These are phyloP conservation scores for Rhinella marina DNA, from an alignment of 2,797 vertebrate genomes.

Conservation along the genomic window DNA sequence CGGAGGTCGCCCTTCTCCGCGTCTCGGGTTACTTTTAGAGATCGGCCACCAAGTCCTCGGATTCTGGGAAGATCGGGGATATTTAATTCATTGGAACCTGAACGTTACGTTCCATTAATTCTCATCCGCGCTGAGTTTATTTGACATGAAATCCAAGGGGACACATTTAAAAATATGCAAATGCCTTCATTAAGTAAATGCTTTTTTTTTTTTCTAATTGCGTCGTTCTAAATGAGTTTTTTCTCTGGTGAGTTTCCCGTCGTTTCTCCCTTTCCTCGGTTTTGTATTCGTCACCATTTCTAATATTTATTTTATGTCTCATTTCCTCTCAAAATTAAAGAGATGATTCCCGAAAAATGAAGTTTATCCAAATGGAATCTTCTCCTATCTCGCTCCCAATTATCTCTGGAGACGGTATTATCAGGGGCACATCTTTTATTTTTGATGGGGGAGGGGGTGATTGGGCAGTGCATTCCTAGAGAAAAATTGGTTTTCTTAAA, in stretches of 20 bases:
- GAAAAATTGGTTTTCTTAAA: too few species aligned
- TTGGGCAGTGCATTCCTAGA: too few species aligned
- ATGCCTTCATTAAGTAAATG: slow-evolving; percentile 26
- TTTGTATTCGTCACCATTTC: not conserved
- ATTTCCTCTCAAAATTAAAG: not conserved
- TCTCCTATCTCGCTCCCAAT: too few species aligned
- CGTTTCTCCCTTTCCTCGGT: not conserved
- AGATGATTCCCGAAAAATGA: not conserved
- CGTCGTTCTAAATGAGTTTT: slow-evolving; percentile 25
- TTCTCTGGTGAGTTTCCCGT: slow-evolving; percentile 13
- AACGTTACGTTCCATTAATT: not conserved
- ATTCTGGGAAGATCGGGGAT: not conserved
- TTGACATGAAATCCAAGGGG: slow-evolving; percentile 31
- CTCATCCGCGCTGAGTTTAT: not conserved
- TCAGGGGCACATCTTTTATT: too few species aligned
- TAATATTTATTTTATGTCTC: slow-evolving; percentile 11
- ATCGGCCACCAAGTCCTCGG: not conserved
- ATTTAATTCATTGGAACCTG: slow-evolving; percentile 19
- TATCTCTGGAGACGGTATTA: too few species aligned
- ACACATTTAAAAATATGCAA: slow-evolving; percentile 24
- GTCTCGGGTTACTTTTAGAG: slow-evolving; percentile 11
- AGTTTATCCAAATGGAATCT: not conserved
- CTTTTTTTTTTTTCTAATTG: slow-evolving; percentile 15
- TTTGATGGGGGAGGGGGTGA: too few species aligned
- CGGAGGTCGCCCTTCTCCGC: not conserved